Evolutionary conservation across 2,797 vertebrate genomes (phyloP).

Genomic region (Pseudochromis fuscus): DNA sequence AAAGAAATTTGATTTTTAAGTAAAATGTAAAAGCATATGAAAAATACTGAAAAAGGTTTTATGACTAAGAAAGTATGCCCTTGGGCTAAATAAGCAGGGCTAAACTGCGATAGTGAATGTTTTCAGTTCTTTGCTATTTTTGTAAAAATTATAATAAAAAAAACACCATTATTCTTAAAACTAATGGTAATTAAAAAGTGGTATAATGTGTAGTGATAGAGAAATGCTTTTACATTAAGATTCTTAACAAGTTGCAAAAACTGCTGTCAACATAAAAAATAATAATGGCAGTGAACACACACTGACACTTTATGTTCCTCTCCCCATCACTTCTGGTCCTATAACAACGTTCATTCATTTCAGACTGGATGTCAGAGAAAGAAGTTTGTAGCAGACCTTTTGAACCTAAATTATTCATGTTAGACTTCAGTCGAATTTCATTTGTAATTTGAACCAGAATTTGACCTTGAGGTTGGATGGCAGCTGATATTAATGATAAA

Average conservation of each 20-base stretch:
- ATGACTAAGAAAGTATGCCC: too few species aligned
- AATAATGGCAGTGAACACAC: background rate
- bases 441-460: conserved; percentile 1
- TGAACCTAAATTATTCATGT: background rate
- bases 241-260: background rate
- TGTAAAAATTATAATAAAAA: background rate
- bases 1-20: too few species aligned
- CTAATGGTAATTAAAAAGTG: background rate
- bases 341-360: background rate
- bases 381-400: background rate
- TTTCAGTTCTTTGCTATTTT: too few species aligned
- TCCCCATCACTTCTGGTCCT: too few species aligned
- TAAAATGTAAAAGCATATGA: too few species aligned
- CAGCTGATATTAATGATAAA: conserved; percentile 18
- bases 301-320: background rate
- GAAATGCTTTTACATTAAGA: background rate
- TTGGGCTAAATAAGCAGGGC: too few species aligned
- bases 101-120: too few species aligned
- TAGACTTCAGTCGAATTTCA: background rate
- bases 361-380: background rate
- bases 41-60: too few species aligned
- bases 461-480: background rate
- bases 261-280: background rate
- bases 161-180: background rate
- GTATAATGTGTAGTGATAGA: background rate